Evolutionary conservation across 2,888 invertebrate species (phyloP).

Genomic region (Thecophora atra): DNA sequence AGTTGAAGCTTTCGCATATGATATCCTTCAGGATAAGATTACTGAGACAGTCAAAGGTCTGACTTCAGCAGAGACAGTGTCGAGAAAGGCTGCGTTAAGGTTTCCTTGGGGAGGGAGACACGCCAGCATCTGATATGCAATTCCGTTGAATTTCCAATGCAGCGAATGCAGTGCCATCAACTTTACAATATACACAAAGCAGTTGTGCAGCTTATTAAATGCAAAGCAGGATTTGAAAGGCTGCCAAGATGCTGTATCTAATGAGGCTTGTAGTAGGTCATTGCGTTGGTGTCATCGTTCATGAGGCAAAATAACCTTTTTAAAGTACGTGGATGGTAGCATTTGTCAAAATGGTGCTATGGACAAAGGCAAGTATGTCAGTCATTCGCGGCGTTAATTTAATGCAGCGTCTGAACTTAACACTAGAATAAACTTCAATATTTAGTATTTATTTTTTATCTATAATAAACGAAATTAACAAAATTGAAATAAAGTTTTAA

Average conservation of each 20-base stretch:
- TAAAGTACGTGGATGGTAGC: background rate
- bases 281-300: background rate
- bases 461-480: too few species aligned
- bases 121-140: background rate
- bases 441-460: too few species aligned
- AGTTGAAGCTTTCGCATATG: background rate
- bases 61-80: too few species aligned
- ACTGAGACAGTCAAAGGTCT: conserved; percentile 14
- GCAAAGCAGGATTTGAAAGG: background rate
- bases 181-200: background rate
- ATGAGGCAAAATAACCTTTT: background rate
- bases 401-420: too few species aligned
- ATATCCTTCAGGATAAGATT: conserved; percentile 5
- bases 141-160: conserved; percentile 7
- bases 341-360: too few species aligned
- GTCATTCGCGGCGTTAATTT: too few species aligned
- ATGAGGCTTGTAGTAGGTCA: background rate
- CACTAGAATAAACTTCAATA: too few species aligned
- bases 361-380: too few species aligned
- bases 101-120: background rate
- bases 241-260: background rate
- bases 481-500: too few species aligned
- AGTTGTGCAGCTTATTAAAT: conserved; percentile 9
- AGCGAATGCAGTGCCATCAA: conserved; percentile 5
- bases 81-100: too few species aligned